Percentiles rank a stretch among this genome's conserved stretches.
Evolutionary conservation across 1,140 invertebrate genomes (phyloP).

Genomic region (Lepidurus apus): DNA sequence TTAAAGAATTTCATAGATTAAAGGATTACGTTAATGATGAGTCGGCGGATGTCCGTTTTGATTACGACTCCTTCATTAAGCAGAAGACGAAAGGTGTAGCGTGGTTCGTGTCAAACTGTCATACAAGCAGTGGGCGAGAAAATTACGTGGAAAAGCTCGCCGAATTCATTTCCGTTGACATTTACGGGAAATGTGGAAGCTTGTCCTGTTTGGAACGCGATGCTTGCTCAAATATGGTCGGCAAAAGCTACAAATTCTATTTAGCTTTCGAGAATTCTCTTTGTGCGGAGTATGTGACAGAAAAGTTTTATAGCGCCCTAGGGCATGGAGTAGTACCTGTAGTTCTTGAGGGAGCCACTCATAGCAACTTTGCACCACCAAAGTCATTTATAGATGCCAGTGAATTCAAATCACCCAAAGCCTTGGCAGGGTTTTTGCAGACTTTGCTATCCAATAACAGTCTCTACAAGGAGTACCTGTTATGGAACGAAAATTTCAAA

Average conservation of each 20-base stretch:
- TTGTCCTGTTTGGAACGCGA: conserved; percentile 31
- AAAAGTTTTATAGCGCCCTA: conserved; percentile 42
- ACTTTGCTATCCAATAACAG: background rate
- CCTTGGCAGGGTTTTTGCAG: background rate
- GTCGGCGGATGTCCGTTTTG: background rate
- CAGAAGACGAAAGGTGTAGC: conserved; percentile 44
- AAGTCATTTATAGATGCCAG: conserved; percentile 43
- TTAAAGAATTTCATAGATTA: background rate
- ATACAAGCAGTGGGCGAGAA: conserved; percentile 45
- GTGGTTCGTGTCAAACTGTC: conserved; percentile 54
- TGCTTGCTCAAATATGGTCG: conserved; percentile 3
- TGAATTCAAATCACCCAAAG: conserved; percentile 34
- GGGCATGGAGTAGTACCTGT: conserved; percentile 42
- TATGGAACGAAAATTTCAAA: background rate
- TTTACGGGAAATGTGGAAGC: conserved; percentile 50
- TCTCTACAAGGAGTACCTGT: background rate
- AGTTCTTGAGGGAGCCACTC: conserved; percentile 42
- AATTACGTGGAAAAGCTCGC: conserved; percentile 47
- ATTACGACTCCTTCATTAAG: conserved; percentile 26
- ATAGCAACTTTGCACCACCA: conserved; percentile 39
- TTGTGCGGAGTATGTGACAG: conserved; percentile 45
- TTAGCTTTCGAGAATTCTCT: conserved; percentile 50
- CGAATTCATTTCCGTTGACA: conserved; percentile 50
- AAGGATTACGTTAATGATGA: conserved; percentile 4
- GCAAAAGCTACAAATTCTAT: conserved; percentile 48